Evolutionary conservation across 2,113 vertebrate genomes (phyloP).

Genomic region (Columba janthina): DNA sequence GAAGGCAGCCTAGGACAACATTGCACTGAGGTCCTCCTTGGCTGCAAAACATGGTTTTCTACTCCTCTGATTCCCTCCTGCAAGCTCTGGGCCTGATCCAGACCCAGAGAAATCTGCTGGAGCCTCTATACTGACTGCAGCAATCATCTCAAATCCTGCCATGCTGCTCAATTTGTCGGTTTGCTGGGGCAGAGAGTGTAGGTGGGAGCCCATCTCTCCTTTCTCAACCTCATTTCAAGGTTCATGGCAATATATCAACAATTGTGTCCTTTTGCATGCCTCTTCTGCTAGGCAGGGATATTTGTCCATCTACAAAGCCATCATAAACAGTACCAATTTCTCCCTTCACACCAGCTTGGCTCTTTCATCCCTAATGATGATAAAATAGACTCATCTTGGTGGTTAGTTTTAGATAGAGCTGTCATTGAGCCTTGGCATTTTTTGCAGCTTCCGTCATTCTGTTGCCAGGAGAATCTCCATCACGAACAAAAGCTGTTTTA

Average conservation of each 20-base stretch:
- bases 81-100: not conserved
- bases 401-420: not conserved
- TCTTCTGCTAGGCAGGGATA: not conserved
- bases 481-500: conserved; percentile 16
- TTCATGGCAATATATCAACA: rapidly evolving
- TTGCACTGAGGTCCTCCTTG: not conserved
- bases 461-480: conserved; percentile 27
- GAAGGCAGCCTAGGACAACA: not conserved
- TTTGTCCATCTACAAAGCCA: not conserved
- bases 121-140: not conserved
- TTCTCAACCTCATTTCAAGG: not conserved
- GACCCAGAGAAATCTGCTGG: not conserved
- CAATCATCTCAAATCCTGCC: not conserved
- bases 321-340: rapidly evolving
- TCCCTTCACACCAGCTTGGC: not conserved
- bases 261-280: not conserved
- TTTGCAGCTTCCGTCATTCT: not conserved
- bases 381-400: not conserved
- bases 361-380: not conserved
- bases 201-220: not conserved
- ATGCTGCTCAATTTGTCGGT: not conserved
- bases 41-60: not conserved
- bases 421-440: not conserved
- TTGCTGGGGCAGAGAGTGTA: rapidly evolving
- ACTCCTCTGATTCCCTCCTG: not conserved